Percentiles rank a stretch among this genome's conserved stretches.
Evolutionary conservation across 2,797 vertebrate genomes (phyloP).

Genomic region (Ctenopoma kingsleyae): DNA sequence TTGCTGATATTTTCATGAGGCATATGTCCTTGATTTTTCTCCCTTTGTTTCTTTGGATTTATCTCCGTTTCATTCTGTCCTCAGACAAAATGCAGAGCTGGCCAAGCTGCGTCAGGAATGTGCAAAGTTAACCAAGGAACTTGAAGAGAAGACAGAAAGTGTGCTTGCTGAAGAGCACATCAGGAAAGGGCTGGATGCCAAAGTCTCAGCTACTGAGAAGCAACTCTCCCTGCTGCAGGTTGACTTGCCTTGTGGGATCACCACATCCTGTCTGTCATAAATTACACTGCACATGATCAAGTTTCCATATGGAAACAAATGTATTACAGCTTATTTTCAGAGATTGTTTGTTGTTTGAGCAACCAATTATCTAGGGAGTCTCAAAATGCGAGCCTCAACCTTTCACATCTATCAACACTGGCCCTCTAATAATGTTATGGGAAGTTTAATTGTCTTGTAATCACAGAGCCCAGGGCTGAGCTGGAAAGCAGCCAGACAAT

Average conservation of each 20-base stretch:
- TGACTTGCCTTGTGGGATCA: conserved; percentile 33
- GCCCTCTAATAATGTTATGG: conserved; percentile 59
- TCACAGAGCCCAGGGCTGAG: conserved; percentile 48
- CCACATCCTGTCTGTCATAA: conserved; percentile 17
- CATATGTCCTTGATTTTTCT: conserved; percentile 12
- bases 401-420: conserved; percentile 29
- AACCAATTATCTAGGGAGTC: conserved; percentile 8
- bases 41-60: neutral
- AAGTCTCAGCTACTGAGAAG: conserved; percentile 85
- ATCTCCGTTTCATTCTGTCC: conserved; percentile 13
- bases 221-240: conserved; percentile 91
- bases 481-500: conserved; percentile 62
- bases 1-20: neutral
- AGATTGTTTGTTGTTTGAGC: conserved; percentile 1
- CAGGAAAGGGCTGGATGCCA: conserved; percentile 89
- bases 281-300: neutral
- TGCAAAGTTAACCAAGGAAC: conserved; percentile 90
- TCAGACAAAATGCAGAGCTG: conserved; percentile 94
- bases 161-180: conserved; percentile 89
- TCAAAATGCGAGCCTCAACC: conserved; percentile 23
- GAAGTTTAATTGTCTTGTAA: conserved; percentile 67
- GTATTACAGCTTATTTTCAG: neutral
- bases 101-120: conserved; percentile 95
- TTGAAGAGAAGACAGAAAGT: conserved; percentile 88
- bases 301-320: conserved; percentile 15